These are phyloP conservation scores for Leucozona laternaria DNA, from an alignment of 2,888 invertebrate species.

Conservation along the genomic window DNA sequence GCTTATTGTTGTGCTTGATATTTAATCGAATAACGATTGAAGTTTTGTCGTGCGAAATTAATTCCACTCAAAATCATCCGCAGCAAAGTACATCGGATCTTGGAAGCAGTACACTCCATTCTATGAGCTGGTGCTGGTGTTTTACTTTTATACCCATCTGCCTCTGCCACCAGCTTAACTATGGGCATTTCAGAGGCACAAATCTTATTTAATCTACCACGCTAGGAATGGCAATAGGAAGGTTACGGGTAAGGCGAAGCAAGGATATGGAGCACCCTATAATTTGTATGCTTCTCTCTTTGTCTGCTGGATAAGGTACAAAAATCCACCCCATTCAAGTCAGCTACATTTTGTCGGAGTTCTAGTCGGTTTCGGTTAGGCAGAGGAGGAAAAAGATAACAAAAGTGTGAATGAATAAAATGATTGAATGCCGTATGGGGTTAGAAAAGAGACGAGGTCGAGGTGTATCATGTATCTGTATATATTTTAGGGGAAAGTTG, in stretches of 20 bases:
- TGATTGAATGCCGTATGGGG: conserved; percentile 56
- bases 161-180: conserved; percentile 70
- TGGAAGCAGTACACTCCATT: conserved; percentile 55
- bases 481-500: conserved; percentile 45
- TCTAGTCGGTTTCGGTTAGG: neutral
- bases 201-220: conserved; percentile 75
- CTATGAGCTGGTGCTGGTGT: conserved; percentile 68
- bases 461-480: conserved; percentile 47
- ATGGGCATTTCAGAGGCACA: conserved; percentile 72
- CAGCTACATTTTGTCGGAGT: conserved; percentile 22
- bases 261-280: conserved; percentile 37
- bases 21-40: conserved; percentile 82
- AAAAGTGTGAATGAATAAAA: conserved; percentile 74
- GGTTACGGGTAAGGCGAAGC: neutral
- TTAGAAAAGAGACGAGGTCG: conserved; percentile 61
- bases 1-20: conserved; percentile 79
- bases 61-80: conserved; percentile 77
- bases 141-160: conserved; percentile 72
- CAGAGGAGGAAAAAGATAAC: conserved; percentile 51
- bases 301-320: conserved; percentile 41
- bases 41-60: conserved; percentile 78
- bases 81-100: conserved; percentile 69
- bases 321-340: conserved; percentile 66
- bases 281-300: conserved; percentile 69
- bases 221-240: conserved; percentile 15